These are phyloP conservation scores for Ictidomys tridecemlineatus DNA, from an alignment of 2,113 vertebrate species.

Conservation along the genomic window DNA sequence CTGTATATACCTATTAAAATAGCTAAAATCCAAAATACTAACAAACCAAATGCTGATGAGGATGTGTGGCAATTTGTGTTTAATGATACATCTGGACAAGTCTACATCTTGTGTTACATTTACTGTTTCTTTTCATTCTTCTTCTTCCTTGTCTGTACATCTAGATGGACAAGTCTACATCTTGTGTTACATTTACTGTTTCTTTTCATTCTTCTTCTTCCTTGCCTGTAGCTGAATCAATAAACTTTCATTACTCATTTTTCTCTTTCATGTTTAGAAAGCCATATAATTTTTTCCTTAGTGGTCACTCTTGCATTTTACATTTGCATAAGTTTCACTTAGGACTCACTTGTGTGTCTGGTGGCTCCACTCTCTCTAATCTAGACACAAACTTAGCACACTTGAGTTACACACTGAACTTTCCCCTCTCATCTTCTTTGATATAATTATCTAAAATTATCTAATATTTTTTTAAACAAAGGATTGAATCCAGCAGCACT, in stretches of 20 bases:
- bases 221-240: not conserved
- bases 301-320: not conserved
- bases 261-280: not conserved
- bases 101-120: not conserved
- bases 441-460: no score
- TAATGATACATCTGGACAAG: not conserved
- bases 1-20: not conserved
- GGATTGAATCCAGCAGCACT: not conserved
- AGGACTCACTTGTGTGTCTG: not conserved
- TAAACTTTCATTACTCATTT: not conserved
- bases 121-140: not conserved
- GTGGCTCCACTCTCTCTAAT: not conserved
- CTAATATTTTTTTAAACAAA: no score
- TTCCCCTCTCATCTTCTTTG: not conserved
- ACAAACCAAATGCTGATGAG: not conserved
- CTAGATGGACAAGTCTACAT: not conserved
- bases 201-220: not conserved
- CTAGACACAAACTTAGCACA: not conserved
- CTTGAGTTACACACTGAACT: not conserved
- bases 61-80: not conserved
- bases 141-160: not conserved
- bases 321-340: not conserved
- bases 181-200: not conserved
- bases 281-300: not conserved
- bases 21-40: not conserved